These are phyloP conservation scores for Menura novaehollandiae DNA, from an alignment of 2,113 vertebrate species.

Conservation along the genomic window DNA sequence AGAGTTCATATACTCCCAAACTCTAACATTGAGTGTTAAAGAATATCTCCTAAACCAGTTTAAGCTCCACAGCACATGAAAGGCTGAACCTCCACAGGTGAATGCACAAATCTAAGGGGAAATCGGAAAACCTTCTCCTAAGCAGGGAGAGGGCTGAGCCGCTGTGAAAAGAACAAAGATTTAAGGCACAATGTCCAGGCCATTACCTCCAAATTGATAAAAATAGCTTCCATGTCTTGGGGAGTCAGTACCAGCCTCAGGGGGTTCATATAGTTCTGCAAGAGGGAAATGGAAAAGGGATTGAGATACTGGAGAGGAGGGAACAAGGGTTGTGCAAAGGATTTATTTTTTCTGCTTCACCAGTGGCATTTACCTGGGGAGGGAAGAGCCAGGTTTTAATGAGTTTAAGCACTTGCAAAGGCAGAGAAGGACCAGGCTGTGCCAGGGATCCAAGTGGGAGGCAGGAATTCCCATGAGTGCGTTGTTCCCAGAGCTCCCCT, in stretches of 20 bases:
- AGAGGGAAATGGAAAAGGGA: not conserved
- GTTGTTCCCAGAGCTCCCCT: not conserved
- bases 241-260: slow-evolving; percentile 86
- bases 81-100: not conserved
- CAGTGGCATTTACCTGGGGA: not conserved
- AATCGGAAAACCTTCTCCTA: not conserved
- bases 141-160: not conserved
- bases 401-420: not conserved
- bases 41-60: not conserved
- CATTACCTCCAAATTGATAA: slow-evolving; percentile 92
- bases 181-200: not conserved
- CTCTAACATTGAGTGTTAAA: not conserved
- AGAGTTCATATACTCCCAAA: not conserved
- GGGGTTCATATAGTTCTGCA: slow-evolving; percentile 93
- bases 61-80: not conserved
- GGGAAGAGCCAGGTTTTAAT: not conserved
- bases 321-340: too few species aligned
- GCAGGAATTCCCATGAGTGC: accelerated
- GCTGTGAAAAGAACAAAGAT: not conserved
- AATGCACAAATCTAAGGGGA: not conserved
- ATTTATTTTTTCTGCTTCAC: not conserved
- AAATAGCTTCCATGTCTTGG: slow-evolving; percentile 89
- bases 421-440: not conserved
- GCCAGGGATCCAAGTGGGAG: not conserved
- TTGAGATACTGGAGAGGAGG: not conserved